Evolutionary conservation across 2,113 vertebrate genomes (phyloP).

Genomic region (Plecotus auritus): DNA sequence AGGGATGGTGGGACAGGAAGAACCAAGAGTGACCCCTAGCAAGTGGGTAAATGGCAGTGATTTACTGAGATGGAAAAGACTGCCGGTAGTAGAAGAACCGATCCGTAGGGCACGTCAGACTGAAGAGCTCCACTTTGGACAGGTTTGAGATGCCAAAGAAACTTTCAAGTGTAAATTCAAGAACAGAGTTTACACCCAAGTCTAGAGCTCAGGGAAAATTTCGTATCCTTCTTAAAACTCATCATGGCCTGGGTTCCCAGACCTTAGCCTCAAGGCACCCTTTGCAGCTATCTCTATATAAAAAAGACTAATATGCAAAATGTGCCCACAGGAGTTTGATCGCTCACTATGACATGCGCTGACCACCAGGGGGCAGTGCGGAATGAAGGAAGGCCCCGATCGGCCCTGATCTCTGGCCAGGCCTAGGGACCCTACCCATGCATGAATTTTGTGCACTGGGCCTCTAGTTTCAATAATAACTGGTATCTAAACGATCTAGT

Average conservation of each 20-base stretch:
- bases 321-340: too few relatives aligned
- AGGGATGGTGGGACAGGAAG: not conserved
- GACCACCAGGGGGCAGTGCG: too few relatives aligned
- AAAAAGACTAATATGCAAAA: too few relatives aligned
- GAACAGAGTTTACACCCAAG: not conserved
- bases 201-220: not conserved
- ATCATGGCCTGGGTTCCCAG: not conserved
- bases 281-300: not conserved
- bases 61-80: not conserved
- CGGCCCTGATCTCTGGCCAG: too few relatives aligned
- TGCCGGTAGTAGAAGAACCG: not conserved
- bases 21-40: not conserved
- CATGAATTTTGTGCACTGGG: too few relatives aligned
- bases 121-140: not conserved
- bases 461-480: not conserved
- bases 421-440: too few relatives aligned
- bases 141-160: not conserved
- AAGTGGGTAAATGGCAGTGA: too few relatives aligned
- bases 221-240: not conserved
- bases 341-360: fast-evolving
- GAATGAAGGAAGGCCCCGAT: too few relatives aligned
- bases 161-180: not conserved
- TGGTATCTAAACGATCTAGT: not conserved
- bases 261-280: not conserved
- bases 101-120: fast-evolving